Evolutionary conservation across 2,113 vertebrate species (phyloP).

Genomic region (Motacilla alba): DNA sequence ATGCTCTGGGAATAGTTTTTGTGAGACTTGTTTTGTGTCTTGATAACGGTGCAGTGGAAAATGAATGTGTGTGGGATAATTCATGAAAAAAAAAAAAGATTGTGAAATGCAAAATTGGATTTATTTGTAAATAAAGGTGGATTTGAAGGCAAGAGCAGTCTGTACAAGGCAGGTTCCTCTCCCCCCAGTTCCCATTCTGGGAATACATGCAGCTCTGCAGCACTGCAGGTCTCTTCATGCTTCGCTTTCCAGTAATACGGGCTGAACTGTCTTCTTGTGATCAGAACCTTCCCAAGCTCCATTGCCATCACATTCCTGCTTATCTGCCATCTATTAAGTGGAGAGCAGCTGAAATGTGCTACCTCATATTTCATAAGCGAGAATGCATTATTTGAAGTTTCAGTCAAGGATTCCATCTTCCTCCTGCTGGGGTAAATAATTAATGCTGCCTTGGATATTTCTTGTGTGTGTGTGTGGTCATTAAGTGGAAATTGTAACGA

Average conservation of each 20-base stretch:
- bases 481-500: neutral
- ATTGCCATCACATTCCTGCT: slow-evolving; percentile 19
- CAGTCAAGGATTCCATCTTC: neutral
- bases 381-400: slow-evolving; percentile 25
- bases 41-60: neutral
- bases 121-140: neutral
- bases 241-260: neutral
- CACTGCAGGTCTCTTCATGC: neutral
- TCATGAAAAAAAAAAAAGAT: neutral
- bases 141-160: neutral
- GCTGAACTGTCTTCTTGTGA: neutral
- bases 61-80: neutral
- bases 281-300: slow-evolving; percentile 13
- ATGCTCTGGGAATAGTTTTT: neutral
- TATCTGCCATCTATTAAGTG: slow-evolving; percentile 20
- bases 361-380: neutral
- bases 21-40: neutral
- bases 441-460: neutral
- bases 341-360: neutral
- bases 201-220: neutral
- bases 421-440: slow-evolving; percentile 22
- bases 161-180: neutral
- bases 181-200: neutral
- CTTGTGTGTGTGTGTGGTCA: neutral
- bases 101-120: neutral